Conservation (phyloP, 2,797 vertebrate species). For the Otolemur crassicaudatus region DNA sequence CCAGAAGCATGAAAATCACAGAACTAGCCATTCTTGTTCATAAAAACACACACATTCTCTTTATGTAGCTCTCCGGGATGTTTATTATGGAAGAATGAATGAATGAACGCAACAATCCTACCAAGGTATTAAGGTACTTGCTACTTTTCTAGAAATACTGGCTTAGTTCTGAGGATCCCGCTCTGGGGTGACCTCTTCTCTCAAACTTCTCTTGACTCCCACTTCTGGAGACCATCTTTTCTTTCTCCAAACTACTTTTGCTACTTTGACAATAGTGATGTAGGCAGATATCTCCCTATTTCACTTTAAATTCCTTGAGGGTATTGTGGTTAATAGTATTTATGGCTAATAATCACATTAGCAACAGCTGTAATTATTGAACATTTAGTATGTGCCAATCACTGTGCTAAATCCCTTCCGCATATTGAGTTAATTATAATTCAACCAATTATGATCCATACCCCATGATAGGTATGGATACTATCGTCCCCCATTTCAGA, state of each 20-base stretch:
- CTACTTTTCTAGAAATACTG: conserved; percentile 8
- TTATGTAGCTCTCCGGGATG: neutral
- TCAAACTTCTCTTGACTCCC: neutral
- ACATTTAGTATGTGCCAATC: neutral
- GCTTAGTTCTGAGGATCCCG: neutral
- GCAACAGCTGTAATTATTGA: neutral
- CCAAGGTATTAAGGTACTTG: neutral
- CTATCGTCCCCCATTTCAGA: neutral
- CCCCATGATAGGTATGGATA: neutral
- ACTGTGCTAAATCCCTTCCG: neutral
- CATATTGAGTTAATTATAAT: neutral
- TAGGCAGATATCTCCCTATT: neutral
- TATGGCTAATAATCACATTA: neutral
- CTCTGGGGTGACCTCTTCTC: neutral
- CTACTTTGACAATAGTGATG: neutral
- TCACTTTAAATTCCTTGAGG: conserved; percentile 33
- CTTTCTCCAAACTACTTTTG: neutral
- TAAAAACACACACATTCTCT: neutral
- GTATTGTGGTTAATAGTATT: neutral
- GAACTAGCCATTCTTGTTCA: neutral
- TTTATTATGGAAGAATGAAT: neutral
- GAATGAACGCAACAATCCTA: neutral
- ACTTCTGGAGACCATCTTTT: neutral
- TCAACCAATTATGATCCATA: neutral
- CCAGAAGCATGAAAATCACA: neutral